Percentiles rank a stretch among this genome's conserved stretches.
Evolutionary conservation across 2,113 vertebrate species (phyloP).

Genomic region (Genyomyrus donnyi): DNA sequence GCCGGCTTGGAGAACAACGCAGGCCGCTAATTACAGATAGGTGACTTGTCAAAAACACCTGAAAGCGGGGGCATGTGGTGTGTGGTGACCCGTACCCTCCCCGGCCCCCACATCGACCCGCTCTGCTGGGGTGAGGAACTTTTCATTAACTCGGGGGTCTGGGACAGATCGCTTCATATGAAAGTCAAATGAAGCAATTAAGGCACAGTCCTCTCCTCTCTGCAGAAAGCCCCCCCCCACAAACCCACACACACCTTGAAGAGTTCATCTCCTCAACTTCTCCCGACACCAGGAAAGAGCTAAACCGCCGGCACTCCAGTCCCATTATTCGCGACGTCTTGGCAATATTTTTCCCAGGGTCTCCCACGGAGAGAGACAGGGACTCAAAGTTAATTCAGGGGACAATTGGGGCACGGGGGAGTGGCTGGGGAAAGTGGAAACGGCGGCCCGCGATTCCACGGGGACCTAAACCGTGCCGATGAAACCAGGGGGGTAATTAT

Average conservation of each 20-base stretch:
- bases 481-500: neutral
- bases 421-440: neutral
- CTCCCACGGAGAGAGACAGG: slow-evolving; percentile 20
- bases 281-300: neutral
- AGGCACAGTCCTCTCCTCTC: slow-evolving; percentile 10
- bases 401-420: neutral
- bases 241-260: neutral
- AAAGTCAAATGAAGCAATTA: slow-evolving; percentile 33
- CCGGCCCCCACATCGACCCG: neutral
- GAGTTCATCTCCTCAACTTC: neutral
- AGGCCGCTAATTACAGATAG: neutral
- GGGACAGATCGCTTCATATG: slow-evolving; percentile 22
- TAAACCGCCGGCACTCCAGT: neutral
- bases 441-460: neutral
- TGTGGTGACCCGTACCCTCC: neutral
- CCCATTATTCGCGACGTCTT: slow-evolving; percentile 39
- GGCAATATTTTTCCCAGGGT: slow-evolving; percentile 39
- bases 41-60: slow-evolving; percentile 30
- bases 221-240: neutral
- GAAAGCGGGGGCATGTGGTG: neutral
- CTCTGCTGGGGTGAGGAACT: neutral
- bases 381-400: slow-evolving; percentile 31
- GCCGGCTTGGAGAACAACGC: neutral
- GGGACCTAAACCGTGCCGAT: neutral
- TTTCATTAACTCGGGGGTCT: slow-evolving; percentile 22